Conservation (phyloP, 2,797 vertebrate genomes). For the Sebastes minor region DNA sequence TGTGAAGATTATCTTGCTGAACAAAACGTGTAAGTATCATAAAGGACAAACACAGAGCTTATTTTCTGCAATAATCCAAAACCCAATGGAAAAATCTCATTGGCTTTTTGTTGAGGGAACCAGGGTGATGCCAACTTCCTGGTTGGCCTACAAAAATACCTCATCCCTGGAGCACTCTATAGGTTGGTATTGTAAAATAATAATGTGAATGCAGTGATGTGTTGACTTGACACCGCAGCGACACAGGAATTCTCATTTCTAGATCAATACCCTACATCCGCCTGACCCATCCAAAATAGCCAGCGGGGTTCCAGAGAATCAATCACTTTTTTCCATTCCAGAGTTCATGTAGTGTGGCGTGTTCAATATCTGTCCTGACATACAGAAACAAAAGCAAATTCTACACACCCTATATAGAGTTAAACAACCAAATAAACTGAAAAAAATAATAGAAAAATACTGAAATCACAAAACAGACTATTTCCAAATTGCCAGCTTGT, state of each 20-base stretch:
- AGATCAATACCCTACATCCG: slow-evolving; percentile 52
- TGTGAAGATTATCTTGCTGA: too few relatives aligned
- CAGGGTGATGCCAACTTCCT: too few relatives aligned
- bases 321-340: slow-evolving; percentile 58
- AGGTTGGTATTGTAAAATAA: too few relatives aligned
- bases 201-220: neutral
- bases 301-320: slow-evolving; percentile 52
- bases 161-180: too few relatives aligned
- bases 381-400: neutral
- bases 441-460: neutral
- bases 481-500: neutral
- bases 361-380: neutral
- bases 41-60: too few relatives aligned
- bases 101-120: too few relatives aligned
- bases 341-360: neutral
- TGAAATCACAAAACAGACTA: neutral
- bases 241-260: slow-evolving; percentile 15
- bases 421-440: neutral
- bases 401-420: neutral
- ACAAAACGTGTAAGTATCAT: too few relatives aligned
- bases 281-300: slow-evolving; percentile 46
- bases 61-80: too few relatives aligned
- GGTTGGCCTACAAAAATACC: too few relatives aligned
- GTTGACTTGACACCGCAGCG: neutral
- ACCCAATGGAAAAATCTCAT: too few relatives aligned